Evolutionary conservation across 2,797 vertebrate genomes (phyloP).

Genomic region (Acomys russatus): DNA sequence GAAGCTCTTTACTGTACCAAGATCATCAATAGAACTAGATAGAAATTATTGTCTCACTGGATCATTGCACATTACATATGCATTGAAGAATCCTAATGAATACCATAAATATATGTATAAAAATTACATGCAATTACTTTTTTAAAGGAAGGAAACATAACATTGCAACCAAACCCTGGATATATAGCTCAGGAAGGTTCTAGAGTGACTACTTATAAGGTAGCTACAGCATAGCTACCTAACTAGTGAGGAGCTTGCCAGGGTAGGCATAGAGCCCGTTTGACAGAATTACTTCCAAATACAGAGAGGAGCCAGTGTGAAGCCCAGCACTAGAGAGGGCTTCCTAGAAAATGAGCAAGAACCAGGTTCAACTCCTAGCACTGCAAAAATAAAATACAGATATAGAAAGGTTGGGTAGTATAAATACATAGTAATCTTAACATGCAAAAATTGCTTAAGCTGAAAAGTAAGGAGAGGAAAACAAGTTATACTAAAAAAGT

Average conservation of each 20-base stretch:
- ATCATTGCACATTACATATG: not conserved
- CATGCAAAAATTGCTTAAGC: not conserved
- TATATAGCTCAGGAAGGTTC: not conserved
- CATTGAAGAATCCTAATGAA: not conserved
- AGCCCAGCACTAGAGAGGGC: no score
- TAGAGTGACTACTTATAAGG: not conserved
- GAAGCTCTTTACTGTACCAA: not conserved
- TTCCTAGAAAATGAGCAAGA: not conserved
- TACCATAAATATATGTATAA: not conserved
- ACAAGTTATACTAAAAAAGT: not conserved
- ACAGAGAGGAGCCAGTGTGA: not conserved
- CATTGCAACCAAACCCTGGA: not conserved
- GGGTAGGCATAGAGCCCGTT: not conserved
- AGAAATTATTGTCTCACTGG: not conserved
- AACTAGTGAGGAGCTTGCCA: not conserved
- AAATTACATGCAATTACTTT: not conserved
- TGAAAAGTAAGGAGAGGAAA: slow-evolving; percentile 48
- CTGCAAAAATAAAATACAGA: not conserved
- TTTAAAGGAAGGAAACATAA: not conserved
- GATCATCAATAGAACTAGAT: not conserved
- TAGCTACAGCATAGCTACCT: not conserved
- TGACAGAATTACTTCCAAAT: not conserved
- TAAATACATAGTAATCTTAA: not conserved
- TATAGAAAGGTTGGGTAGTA: not conserved
- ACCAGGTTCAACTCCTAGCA: not conserved